Percentiles rank a stretch among this genome's conserved stretches.
Evolutionary conservation across 2,888 invertebrate genomes (phyloP).

Genomic region (Tetramorium bicarinatum): DNA sequence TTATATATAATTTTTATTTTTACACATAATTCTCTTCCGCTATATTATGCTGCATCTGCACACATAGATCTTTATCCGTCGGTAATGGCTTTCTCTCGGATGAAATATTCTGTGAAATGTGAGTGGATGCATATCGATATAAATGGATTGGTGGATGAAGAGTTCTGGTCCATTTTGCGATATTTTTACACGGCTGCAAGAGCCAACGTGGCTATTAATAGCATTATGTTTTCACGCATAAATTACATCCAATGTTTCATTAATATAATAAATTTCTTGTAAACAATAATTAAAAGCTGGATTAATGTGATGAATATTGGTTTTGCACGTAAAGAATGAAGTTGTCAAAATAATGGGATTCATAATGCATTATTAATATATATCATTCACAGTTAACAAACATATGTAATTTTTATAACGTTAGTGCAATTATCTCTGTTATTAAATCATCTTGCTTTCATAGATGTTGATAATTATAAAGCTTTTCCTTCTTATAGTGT

Average conservation of each 20-base stretch:
- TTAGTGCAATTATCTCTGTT: neutral
- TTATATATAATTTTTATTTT: conserved; percentile 7
- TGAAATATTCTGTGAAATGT: conserved; percentile 79
- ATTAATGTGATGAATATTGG: neutral
- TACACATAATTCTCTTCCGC: neutral
- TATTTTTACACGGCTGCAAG: conserved; percentile 4
- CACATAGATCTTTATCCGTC: conserved; percentile 36
- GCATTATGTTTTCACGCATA: neutral
- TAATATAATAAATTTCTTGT: neutral
- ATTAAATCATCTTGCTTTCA: conserved; percentile 2
- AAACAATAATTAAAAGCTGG: conserved; percentile 19
- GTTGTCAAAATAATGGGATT: conserved; percentile 2
- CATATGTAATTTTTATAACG: conserved; percentile 9
- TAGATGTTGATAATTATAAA: conserved; percentile 1
- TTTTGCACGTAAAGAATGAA: neutral
- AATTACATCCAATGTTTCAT: neutral
- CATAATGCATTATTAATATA: neutral
- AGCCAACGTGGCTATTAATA: neutral
- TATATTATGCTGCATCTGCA: conserved; percentile 21
- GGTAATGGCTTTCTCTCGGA: conserved; percentile 77
- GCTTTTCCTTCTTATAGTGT: neutral
- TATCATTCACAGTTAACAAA: neutral
- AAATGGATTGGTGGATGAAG: conserved; percentile 78
- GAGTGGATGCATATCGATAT: conserved; percentile 70
- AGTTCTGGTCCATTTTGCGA: conserved; percentile 6